A percentile compares a stretch with the other conserved stretches of the same genome.
phyloP scores from a whole-genome alignment of 1,140 invertebrate genomes.

The Drosophila repleta region DNA sequence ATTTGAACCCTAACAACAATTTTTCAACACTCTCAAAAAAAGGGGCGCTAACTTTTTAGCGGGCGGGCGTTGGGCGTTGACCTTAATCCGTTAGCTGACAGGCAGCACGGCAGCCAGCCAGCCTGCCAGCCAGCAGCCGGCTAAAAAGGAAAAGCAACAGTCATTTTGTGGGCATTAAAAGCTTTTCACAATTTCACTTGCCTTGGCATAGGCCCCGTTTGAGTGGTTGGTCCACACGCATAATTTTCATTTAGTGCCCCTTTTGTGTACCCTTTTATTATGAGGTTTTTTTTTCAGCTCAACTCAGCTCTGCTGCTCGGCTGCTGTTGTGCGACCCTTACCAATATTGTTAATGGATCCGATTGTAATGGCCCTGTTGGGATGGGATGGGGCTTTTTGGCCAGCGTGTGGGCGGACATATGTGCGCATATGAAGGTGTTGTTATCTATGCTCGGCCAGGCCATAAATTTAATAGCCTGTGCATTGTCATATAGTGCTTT shows the following conservation, averaged over 20 bases:
- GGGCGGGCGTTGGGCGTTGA: constrained; percentile 20
- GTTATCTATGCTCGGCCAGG: constrained; percentile 35
- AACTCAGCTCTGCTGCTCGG: not conserved
- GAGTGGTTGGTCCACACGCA: constrained; percentile 53
- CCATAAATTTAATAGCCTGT: constrained; percentile 68
- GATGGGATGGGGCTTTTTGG: constrained; percentile 14
- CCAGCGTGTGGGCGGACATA: constrained; percentile 37
- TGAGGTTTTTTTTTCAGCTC: not conserved
- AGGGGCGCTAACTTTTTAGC: constrained; percentile 19
- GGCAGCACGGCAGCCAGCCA: no score
- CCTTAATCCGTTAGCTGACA: constrained; percentile 14
- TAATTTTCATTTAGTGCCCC: constrained; percentile 74
- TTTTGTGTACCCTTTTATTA: constrained; percentile 52
- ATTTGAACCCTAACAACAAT: constrained; percentile 8
- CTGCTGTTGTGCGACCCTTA: constrained; percentile 9
- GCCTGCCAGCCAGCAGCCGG: not conserved
- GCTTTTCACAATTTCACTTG: constrained; percentile 65
- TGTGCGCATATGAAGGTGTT: constrained; percentile 49
- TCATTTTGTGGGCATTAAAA: constrained; percentile 70
- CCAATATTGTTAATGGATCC: constrained; percentile 78
- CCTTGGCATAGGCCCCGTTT: constrained; percentile 12
- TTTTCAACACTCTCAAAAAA: constrained; percentile 32
- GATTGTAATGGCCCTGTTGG: constrained; percentile 65
- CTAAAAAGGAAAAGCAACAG: constrained; percentile 35
- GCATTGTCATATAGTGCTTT: constrained; percentile 5